Evolutionary conservation across 2,797 vertebrate species (phyloP), one percentile per base, ranked within the genome.

Genomic region (Sebastes steindachneri): DNA sequence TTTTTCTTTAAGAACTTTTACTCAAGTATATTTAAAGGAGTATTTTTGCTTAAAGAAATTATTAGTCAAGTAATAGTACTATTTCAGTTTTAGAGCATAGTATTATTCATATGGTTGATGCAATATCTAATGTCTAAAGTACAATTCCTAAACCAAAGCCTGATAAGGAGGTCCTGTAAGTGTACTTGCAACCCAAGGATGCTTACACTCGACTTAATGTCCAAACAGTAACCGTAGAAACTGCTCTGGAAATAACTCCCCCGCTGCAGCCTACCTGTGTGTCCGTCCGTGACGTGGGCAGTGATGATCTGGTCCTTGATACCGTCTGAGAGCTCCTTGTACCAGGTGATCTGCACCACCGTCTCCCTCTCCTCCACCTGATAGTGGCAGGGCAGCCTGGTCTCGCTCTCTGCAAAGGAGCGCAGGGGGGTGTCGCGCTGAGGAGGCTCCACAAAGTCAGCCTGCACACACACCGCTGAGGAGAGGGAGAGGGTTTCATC

Each of bases 361-460:
- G 62, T 80, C 78, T 93, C 71, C 0, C 5, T 83, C 0, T 1
- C 51, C 15, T 74, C 28, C 9, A 17, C 78, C 82, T 60, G 75
- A 88, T 97, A 99, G 55, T 80, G 93, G 41, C 98, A 99, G 15
- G 97, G 97, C 25, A 99, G 96, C 11, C 92, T 84, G 11, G 95
- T 95, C 83, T 81, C 66, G 5, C 60, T 59, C 57, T 95, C 95
- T 0, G 91, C 79, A 68, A 92, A 21, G 12, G 95, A 90, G 57
- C 63, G 90, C 63, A 89, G 54, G 4, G 80, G 7, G 53, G 85
- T 63, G 60, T 17, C 4, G 7, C 35, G 8, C 63, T 87, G 3
- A 15, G 66, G 77, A 4, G 96, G 95, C 60, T 96, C 93, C 73
- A 95, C 59, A 4, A 95, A 95, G 59, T 45, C 82, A 0, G 74